Evolutionary conservation across 2,797 vertebrate genomes (phyloP).

Genomic region (Chloroceryle inda): DNA sequence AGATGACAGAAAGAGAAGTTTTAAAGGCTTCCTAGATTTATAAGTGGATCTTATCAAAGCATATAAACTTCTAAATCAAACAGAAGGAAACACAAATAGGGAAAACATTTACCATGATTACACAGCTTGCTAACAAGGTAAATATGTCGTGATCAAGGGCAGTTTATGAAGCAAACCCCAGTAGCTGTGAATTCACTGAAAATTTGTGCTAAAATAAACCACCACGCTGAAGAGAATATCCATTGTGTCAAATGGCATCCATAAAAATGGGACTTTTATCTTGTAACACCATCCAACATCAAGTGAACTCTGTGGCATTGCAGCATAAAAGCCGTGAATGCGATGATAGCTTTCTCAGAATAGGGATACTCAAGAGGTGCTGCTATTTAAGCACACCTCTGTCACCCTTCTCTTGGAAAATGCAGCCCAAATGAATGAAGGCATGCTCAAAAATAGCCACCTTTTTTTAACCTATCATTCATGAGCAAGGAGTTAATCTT

Average conservation of each 20-base stretch:
- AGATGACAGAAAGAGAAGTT: background rate
- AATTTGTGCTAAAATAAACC: background rate
- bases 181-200: background rate
- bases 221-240: background rate
- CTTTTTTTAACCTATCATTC: background rate
- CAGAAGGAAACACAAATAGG: background rate
- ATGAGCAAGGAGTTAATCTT: background rate
- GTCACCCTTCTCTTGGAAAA: background rate
- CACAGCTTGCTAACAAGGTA: background rate
- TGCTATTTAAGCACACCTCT: background rate
- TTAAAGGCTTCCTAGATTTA: background rate
- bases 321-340: background rate
- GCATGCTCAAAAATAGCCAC: background rate
- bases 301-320: background rate
- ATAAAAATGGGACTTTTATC: background rate
- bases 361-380: accelerated
- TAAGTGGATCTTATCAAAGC: background rate
- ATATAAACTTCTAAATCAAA: background rate
- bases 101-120: background rate
- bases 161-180: background rate
- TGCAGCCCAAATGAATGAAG: background rate
- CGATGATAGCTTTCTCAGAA: background rate
- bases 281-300: background rate
- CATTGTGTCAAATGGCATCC: accelerated
- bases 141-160: accelerated